Evolutionary conservation across 1,140 invertebrate species (phyloP), one percentile per base, ranked within the genome.

Genomic region (Drosophila watanabei): DNA sequence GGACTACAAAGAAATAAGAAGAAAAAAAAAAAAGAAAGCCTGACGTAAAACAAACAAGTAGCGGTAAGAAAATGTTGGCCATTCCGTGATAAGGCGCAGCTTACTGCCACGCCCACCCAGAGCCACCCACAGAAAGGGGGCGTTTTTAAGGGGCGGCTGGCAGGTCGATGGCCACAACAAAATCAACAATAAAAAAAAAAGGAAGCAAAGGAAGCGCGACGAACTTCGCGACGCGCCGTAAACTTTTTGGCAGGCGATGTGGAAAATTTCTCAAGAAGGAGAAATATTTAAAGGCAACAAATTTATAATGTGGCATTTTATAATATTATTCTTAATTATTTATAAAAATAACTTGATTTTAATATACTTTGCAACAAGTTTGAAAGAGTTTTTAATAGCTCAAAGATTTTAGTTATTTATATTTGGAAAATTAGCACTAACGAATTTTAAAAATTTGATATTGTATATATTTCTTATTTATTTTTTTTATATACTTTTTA

Each of bases 41-140:
- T 37, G 24, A 46, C 39, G 62, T 39, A 68, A 84, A 83, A 88
- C 84, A 80, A 88, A 84, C 84, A 84, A 88, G 80, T 88, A 75
- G 85, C 83, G 63, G 48, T 71, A 80, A 75, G 80, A 75, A 78
- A 78, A 83, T 87, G 82, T 86, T 86, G 82, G 82, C 69, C 69
- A 82, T 68, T 78, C 83, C 71, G 73, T 82, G 83, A 86, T 86
- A 86, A 82, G 81, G 48, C 59, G 49, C 39, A 68, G 63, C 68
- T 68, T 46, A 71, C 63, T 68, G 49, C 78, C 83, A 86, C 82
- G 79, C 83, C 82, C 79, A 64, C 51, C 11, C 28, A 18, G 46
- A 13, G 58, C 62, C 54, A 30, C 63, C 63, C 63, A 62, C 30
- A 8, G 4, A 24, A 5, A 14, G 30, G 24, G 45, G 70, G 49